phyloP scores from a whole-genome alignment of 2,113 vertebrate genomes.

The Lepus europaeus region DNA sequence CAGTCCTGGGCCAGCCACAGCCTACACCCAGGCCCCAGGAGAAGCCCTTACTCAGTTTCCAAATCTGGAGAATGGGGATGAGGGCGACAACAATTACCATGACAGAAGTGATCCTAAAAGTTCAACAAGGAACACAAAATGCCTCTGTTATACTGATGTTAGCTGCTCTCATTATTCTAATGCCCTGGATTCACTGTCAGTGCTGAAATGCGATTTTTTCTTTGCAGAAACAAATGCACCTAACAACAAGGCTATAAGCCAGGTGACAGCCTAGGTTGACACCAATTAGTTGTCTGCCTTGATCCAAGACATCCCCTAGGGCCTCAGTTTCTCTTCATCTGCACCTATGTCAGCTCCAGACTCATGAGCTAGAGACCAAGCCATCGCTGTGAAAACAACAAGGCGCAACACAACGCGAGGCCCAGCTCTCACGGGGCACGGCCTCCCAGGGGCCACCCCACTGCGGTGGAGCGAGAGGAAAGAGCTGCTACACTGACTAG shows the following conservation, averaged over 20 bases:
- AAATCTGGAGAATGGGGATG: background rate
- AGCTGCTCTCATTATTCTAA: background rate
- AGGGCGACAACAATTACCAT: background rate
- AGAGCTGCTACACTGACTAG: background rate
- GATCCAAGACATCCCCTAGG: background rate
- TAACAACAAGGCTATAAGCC: background rate
- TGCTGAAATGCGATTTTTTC: background rate
- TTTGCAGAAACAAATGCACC: background rate
- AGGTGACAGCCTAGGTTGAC: background rate
- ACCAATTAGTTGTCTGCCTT: background rate
- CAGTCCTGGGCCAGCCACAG: background rate
- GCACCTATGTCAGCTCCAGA: background rate
- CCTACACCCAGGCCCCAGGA: background rate
- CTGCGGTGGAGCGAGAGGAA: background rate
- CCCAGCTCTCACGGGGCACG: background rate
- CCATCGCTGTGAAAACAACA: background rate
- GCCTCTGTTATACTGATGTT: background rate
- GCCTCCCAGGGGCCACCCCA: background rate
- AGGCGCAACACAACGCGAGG: too few species aligned
- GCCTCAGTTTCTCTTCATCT: background rate
- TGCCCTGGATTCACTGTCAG: background rate
- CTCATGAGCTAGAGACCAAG: background rate
- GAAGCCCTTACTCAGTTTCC: background rate
- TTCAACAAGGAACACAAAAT: background rate
- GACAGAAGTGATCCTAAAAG: background rate